Evolutionary conservation across 2,113 vertebrate genomes (phyloP).

Genomic region (Donacobius atricapilla): DNA sequence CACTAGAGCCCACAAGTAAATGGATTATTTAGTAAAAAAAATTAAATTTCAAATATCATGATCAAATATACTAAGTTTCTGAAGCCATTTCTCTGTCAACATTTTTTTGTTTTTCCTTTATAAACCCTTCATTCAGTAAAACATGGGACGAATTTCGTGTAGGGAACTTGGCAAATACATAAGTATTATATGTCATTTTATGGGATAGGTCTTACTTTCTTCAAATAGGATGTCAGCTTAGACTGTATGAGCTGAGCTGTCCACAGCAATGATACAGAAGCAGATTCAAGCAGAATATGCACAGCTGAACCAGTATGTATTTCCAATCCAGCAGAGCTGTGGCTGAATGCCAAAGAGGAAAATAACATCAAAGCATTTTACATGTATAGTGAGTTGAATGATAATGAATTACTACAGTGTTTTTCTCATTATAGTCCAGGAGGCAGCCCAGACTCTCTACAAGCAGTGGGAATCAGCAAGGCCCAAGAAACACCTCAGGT

Average conservation of each 20-base stretch:
- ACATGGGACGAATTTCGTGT: background rate
- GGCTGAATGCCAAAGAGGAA: background rate
- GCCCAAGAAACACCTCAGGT: background rate
- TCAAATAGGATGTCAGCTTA: background rate
- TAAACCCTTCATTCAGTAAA: background rate
- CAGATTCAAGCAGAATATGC: background rate
- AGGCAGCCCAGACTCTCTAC: background rate
- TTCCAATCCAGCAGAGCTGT: background rate
- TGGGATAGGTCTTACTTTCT: background rate
- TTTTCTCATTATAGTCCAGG: background rate
- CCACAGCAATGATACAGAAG: background rate
- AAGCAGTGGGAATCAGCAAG: background rate
- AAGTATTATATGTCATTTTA: background rate
- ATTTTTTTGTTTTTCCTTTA: background rate
- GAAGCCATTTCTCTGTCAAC: background rate
- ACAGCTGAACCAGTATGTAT: background rate
- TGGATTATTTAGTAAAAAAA: background rate
- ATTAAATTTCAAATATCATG: background rate
- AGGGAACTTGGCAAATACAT: background rate
- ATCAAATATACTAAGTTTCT: background rate
- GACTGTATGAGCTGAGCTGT: background rate
- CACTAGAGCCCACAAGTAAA: background rate
- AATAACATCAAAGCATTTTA: background rate
- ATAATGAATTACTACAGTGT: background rate
- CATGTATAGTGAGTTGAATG: background rate